Evolutionary conservation across 2,113 vertebrate genomes (phyloP).

Genomic region (Rana temporaria): DNA sequence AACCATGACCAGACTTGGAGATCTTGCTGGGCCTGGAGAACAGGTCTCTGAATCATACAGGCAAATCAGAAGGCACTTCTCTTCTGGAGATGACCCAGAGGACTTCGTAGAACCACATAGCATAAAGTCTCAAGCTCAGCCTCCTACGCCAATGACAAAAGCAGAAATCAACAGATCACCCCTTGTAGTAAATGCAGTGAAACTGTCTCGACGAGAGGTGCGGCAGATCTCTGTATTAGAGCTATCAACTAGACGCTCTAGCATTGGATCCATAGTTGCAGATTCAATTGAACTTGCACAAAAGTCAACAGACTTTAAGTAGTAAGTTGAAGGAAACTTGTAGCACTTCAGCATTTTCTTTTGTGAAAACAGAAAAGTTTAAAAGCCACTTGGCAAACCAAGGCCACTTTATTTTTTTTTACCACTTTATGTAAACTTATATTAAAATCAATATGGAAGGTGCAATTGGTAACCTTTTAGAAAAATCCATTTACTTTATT

Average conservation of each 20-base stretch:
- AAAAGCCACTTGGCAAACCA: too few species aligned
- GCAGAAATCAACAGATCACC: conserved; percentile 53
- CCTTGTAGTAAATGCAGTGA: conserved; percentile 69
- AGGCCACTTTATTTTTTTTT: too few species aligned
- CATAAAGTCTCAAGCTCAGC: conserved; percentile 58
- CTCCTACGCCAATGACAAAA: conserved; percentile 53
- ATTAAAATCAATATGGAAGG: too few species aligned
- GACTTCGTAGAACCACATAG: conserved; percentile 56
- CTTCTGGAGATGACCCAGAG: conserved; percentile 58
- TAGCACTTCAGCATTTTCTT: conserved; percentile 4
- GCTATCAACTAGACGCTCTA: conserved; percentile 68
- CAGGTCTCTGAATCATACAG: conserved; percentile 31
- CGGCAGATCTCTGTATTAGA: conserved; percentile 73
- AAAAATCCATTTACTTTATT: too few species aligned
- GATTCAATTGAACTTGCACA: conserved; percentile 77
- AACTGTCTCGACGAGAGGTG: conserved; percentile 76
- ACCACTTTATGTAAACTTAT: too few species aligned
- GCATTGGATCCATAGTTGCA: conserved; percentile 64
- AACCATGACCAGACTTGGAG: conserved; percentile 58
- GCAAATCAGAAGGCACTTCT: conserved; percentile 54
- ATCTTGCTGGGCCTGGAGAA: conserved; percentile 54
- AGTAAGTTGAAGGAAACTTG: conserved; percentile 35
- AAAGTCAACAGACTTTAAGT: conserved; percentile 67
- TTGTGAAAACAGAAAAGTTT: too few species aligned
- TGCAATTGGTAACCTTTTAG: too few species aligned